Conservation (phyloP, 1,140 invertebrate species). For the Lasaia peninsularis region DNA sequence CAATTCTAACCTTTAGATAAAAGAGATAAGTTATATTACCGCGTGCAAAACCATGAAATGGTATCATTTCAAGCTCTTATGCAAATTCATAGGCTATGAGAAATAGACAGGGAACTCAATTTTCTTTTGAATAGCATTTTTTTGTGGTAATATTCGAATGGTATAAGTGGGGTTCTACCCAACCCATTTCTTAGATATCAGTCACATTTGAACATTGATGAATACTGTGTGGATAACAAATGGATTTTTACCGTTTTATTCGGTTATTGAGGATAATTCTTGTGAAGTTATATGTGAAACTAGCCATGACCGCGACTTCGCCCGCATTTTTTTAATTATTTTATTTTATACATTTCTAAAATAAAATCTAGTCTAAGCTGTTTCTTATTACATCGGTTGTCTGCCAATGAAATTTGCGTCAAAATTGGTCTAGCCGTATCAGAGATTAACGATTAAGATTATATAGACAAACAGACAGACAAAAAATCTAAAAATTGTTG, state of each 20-base stretch:
- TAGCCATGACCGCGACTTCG: no score
- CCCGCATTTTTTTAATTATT: no score
- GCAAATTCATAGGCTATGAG: conserved; percentile 46
- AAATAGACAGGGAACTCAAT: conserved; percentile 44
- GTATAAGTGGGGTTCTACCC: conserved; percentile 44
- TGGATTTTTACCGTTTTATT: conserved; percentile 8
- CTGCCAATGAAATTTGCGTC: no score
- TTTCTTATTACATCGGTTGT: no score
- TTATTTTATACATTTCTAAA: no score
- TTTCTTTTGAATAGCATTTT: conserved; percentile 53
- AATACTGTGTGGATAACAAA: conserved; percentile 7
- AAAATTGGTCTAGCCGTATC: no score
- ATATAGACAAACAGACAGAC: no score
- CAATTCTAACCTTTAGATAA: conserved; percentile 30
- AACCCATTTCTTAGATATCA: conserved; percentile 31
- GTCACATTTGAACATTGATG: conserved; percentile 25
- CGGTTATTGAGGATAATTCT: neutral
- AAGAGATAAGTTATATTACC: conserved; percentile 21
- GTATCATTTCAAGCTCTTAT: conserved; percentile 33
- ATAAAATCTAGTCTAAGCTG: no score
- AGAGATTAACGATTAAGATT: no score
- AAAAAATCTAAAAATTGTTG: no score
- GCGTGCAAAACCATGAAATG: neutral
- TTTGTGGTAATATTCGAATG: conserved; percentile 56
- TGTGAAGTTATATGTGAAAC: no score